Conservation (phyloP, 2,113 vertebrate genomes). For the Ictidomys tridecemlineatus region DNA sequence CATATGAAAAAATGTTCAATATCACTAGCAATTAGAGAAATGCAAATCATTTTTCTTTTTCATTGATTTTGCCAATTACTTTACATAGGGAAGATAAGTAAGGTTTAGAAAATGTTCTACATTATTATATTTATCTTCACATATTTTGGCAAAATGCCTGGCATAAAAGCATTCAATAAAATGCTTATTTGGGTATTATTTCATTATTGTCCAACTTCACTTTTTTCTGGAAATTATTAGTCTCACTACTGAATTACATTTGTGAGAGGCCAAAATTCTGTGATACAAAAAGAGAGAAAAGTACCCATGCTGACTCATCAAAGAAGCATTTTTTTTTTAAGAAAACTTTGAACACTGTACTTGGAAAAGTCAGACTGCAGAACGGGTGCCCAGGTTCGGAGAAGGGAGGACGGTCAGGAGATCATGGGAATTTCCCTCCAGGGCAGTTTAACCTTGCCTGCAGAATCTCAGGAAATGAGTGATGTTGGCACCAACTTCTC, state of each 20-base stretch:
- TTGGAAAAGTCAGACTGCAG: not conserved
- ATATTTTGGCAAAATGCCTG: constrained; percentile 41
- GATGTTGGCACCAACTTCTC: not conserved
- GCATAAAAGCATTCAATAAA: constrained; percentile 59
- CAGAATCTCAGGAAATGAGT: not conserved
- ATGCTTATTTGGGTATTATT: constrained; percentile 67
- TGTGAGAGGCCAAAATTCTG: constrained; percentile 46
- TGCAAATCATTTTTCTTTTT: not conserved
- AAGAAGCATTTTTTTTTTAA: not conserved
- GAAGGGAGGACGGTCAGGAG: not conserved
- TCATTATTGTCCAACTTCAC: constrained; percentile 36
- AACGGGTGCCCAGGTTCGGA: accelerated
- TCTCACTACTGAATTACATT: constrained; percentile 49
- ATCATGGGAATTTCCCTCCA: not conserved
- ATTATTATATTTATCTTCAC: constrained; percentile 60
- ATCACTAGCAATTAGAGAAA: too few species aligned
- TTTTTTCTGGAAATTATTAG: constrained; percentile 51
- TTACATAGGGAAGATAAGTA: constrained; percentile 6
- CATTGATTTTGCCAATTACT: constrained; percentile 47
- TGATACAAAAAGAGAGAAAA: constrained; percentile 7
- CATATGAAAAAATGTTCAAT: too few species aligned
- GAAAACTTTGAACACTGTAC: not conserved
- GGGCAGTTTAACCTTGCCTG: not conserved
- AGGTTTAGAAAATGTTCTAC: constrained; percentile 18
- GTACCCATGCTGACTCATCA: constrained; percentile 33